These are phyloP conservation scores for Jordanella pulchra DNA, from an alignment of 2,797 vertebrate genomes.

Conservation along the genomic window DNA sequence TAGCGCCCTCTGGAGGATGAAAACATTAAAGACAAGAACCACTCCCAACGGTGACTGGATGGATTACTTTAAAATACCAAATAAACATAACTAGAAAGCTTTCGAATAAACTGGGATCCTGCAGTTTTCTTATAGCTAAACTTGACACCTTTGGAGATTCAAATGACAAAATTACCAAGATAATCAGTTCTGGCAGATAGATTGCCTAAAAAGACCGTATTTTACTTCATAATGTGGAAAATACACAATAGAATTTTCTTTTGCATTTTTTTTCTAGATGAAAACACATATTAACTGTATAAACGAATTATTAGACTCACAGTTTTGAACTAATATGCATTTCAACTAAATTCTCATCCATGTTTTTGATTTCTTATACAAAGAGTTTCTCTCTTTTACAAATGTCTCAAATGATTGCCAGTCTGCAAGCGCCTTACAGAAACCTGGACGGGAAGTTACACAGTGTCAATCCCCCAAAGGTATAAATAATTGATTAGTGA, in stretches of 20 bases:
- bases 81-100: neutral
- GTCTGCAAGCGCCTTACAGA: constrained; percentile 19
- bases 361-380: constrained; percentile 1
- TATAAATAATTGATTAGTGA: constrained; percentile 68
- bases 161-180: neutral
- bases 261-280: too few species aligned
- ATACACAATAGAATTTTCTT: too few species aligned
- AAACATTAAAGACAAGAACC: constrained; percentile 25
- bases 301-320: neutral
- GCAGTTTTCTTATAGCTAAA: neutral
- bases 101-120: neutral
- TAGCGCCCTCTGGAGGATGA: constrained; percentile 69
- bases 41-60: constrained; percentile 54
- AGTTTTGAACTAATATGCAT: neutral
- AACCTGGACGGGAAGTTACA: constrained; percentile 52
- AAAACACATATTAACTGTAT: neutral
- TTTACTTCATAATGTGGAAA: too few species aligned
- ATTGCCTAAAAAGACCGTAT: neutral
- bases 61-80: neutral
- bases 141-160: neutral
- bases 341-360: constrained; percentile 9
- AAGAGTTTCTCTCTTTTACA: neutral
- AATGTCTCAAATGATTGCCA: constrained; percentile 3
- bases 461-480: constrained; percentile 39
- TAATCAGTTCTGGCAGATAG: neutral